A percentile compares a stretch with the other conserved stretches of the same genome.
phyloP scores from a whole-genome alignment of 2,113 vertebrate species.

The Proteles cristata region DNA sequence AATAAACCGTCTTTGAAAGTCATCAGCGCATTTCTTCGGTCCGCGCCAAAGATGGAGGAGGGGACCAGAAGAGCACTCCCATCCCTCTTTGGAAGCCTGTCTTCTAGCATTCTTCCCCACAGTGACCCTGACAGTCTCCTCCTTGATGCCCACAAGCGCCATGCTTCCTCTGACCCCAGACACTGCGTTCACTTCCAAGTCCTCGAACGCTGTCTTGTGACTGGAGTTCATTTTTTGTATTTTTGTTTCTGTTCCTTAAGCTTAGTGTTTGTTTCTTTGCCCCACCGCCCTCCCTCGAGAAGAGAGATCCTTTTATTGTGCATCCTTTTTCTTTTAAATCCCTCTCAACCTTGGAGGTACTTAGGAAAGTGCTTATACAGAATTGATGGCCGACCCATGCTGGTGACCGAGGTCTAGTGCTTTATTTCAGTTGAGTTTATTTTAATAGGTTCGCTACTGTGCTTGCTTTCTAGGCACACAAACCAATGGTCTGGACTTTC shows the following conservation, averaged over 20 bases:
- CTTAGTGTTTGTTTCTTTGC: neutral
- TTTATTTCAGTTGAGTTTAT: neutral
- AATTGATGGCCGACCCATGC: neutral
- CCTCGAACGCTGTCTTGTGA: neutral
- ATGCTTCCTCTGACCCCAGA: neutral
- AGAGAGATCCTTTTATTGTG: neutral
- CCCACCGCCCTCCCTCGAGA: neutral
- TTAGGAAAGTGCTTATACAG: neutral
- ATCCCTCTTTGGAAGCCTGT: neutral
- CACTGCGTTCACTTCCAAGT: neutral
- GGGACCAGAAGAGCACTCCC: neutral
- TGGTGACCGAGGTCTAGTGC: neutral
- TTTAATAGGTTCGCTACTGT: slow-evolving; percentile 44
- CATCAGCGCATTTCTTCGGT: neutral
- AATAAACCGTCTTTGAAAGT: neutral
- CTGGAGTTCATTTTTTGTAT: neutral
- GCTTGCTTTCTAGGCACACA: slow-evolving; percentile 91
- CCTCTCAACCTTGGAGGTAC: neutral
- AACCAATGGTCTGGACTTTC: slow-evolving; percentile 99
- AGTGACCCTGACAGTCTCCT: neutral
- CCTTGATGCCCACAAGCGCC: neutral
- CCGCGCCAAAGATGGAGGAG: neutral
- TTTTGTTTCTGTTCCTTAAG: neutral
- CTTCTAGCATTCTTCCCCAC: neutral
- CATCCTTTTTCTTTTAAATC: neutral